phyloP scores from a whole-genome alignment of 30 jellyfish, hydroid and myxozoan species.

The Hydractinia echinata region DNA sequence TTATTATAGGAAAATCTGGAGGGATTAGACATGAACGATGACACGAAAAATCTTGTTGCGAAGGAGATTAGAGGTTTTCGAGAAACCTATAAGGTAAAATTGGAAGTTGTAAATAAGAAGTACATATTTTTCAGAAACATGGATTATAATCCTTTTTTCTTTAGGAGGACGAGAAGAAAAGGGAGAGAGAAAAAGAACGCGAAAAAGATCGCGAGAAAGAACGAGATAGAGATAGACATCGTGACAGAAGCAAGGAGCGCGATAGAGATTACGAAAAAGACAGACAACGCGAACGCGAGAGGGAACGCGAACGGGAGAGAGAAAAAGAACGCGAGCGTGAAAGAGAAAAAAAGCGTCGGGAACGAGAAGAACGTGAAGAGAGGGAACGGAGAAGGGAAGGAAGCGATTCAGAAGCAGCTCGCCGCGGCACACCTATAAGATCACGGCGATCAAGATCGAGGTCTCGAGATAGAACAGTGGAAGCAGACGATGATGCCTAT shows the following conservation, averaged over 20 bases:
- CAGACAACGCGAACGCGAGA: constrained; percentile 40
- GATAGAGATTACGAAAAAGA: constrained; percentile 50
- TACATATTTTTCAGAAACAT: not conserved
- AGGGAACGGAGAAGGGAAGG: constrained; percentile 55
- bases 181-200: constrained; percentile 70
- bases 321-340: constrained; percentile 60
- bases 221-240: constrained; percentile 61
- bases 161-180: constrained; percentile 36
- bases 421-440: constrained; percentile 67
- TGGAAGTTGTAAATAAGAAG: not conserved
- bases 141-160: not conserved
- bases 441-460: constrained; percentile 66
- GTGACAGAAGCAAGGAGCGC: constrained; percentile 51
- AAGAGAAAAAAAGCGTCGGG: constrained; percentile 54
- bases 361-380: constrained; percentile 56
- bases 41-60: constrained; percentile 90
- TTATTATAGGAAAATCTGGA: constrained; percentile 80
- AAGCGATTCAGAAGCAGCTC: constrained; percentile 37
- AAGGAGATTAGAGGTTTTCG: constrained; percentile 94
- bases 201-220: constrained; percentile 67
- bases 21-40: constrained; percentile 97
- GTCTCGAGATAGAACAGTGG: constrained; percentile 61
- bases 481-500: constrained; percentile 78
- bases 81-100: constrained; percentile 87
- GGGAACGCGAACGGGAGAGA: constrained; percentile 38